Base-by-base conservation (phyloP, 1,140 invertebrate genomes). In the Drosophila bocki region DNA sequence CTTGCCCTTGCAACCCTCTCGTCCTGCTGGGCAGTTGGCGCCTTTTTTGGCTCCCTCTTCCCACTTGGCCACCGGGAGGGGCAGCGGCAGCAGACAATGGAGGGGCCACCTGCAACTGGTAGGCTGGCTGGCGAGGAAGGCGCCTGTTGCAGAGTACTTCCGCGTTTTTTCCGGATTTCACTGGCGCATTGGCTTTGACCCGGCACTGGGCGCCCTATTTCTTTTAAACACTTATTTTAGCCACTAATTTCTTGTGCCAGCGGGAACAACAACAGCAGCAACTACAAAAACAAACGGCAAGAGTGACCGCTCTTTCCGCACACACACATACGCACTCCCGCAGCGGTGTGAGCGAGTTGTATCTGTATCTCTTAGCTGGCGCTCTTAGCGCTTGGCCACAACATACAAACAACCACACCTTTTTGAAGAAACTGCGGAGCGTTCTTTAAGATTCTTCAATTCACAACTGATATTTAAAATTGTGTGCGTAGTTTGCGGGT, bases 331-430 rank as follows among this genome's bases (percentile, higher is more conserved):
- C 42, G 42, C 45, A 33, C 37, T 35, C 13, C 9, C 35, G 39
- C 42, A 60, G 58, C 32, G 15, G 39, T 70, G n/a, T 41, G 45
- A 48, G 56, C 61, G 44, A 33, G 15, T 39, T 50, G 47, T 61
- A n/a, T 64, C 39, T 48, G 67, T 67, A 32, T 88, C 80, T 87
- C 80, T 87, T 87, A 77, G 61, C 42, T 70, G 65, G 63, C 67
- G 47, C 82, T 85, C 82, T 84, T 77, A 74, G 60, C 63, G 65
- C 68, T 78, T 53, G 58, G 78, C 39, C 65, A 44, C 82, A 80
- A 56, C 82, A 74, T 84, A 84, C 77, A 84, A 85, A 78, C 83
- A 87, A 87, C 83, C 84, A 87, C 84, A 88, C 84, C 84, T 87
- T 84, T 67, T 76, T 79, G 71, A 62, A 80, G 68, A 62, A 61